Evolutionary conservation across 2,113 vertebrate genomes (phyloP), one percentile per base, ranked within the genome.

Genomic region (Beaufortia kweichowensis): DNA sequence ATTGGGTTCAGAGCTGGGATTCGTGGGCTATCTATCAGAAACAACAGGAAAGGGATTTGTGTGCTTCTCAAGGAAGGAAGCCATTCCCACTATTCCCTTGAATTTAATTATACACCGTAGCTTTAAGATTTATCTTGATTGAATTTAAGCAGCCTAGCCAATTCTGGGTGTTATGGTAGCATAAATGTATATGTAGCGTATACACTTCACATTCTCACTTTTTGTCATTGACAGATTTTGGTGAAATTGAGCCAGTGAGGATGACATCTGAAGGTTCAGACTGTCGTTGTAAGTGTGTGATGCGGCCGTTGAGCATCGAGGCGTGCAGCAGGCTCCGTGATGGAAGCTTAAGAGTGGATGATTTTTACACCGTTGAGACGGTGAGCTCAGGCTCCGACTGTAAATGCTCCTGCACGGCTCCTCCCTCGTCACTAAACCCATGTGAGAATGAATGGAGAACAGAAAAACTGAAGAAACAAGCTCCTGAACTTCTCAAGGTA

Each of bases 371-470:
- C 0, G 97, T 99, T 84, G 97, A 99, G 91, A 98, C 97, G 0
- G 93, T 98, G 85, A 98, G 96, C 90, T 97, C 96, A 0, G 97
- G 97, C 0, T 85, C 93, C 0, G 95, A 98, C 91, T 99, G 97
- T 82, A 94, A 91, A 87, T 99, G 97, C 82, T 97, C 96, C 19
- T 99, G 96, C 88, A 95, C 94, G 0, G 96, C 97, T 0, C 97
- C 96, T 0, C 96, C 96, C 0, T 95, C 97, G 75, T 97, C 97
- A 0, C 95, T 99, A 77, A 98, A 98, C 89, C 96, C 97, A 77
- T 99, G 97, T 0, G 96, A 98, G 90, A 96, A 95, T 0, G 94
- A 98, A 88, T 98, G 96, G 97, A 98, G 93, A 90, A 95, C 95
- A 93, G 97, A 99, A 87, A 97, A 95, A 85, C 94, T 99, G 86